Base-by-base conservation (phyloP, 2,888 invertebrate species). In the Vanessa cardui region DNA sequence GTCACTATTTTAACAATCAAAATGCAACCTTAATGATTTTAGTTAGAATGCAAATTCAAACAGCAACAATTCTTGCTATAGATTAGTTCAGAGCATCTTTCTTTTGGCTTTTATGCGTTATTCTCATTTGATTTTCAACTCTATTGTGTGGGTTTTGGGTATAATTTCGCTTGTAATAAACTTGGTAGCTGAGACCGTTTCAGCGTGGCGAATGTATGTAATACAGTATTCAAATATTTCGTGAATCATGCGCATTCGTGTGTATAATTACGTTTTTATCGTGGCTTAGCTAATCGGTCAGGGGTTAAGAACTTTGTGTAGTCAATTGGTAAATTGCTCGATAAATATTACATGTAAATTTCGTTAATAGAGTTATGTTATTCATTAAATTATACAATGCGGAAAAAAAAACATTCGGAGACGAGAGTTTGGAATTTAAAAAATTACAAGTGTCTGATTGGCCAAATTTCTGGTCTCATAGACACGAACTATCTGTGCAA, bases 191-290 rank as follows among this genome's bases (percentile, higher is more conserved):
- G 72, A 72, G 81, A 73, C 71, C 63, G 73, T 84, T 87, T 82
- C 75, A 71, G 76, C 77, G 77, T 81, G 72, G 78, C 81, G 76
- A 83, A 84, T 85, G 81, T 84, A 81, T 83, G 80, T 81, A 79
- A 81, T 78, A 83, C 81, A 79, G 81, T 84, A 84, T 85, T 86
- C 80, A 85, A 86, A 86, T 86, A 86, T 87, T 86, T 87, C 86
- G 86, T 87, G 87, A 86, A 87, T 86, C 87, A 85, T 86, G 86
- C 83, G 83, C 87, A 85, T 83, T 85, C 87, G 85, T 84, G 85
- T 87, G 84, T 86, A 85, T 87, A 87, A 87, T 88, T 87, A 86
- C 81, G 81, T 85, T 86, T 87, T 86, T 86, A 85, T 80, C 79
- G 76, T 76, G 80, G 79, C 79, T 82, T 79, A 74, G 80, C 78